Evolutionary conservation across 2,797 vertebrate genomes (phyloP).

Genomic region (Falco berigora): DNA sequence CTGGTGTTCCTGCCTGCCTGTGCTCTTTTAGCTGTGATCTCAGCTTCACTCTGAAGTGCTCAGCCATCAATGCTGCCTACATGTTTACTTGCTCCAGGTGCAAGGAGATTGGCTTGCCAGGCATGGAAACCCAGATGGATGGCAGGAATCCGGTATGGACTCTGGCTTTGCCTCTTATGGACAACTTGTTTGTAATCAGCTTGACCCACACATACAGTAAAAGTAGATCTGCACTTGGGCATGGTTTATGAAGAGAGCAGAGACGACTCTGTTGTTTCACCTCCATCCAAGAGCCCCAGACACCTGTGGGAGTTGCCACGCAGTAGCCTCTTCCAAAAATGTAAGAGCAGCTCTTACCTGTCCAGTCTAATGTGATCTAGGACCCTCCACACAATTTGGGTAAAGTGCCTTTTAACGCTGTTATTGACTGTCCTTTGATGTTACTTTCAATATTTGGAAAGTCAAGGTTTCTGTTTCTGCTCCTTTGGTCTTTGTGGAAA

Average conservation of each 20-base stretch:
- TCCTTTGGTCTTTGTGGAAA: background rate
- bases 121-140: background rate
- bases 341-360: background rate
- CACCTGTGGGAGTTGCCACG: rapidly evolving
- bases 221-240: background rate
- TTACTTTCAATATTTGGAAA: background rate
- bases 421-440: background rate
- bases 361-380: background rate
- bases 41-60: background rate
- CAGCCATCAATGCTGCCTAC: background rate
- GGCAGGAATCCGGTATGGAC: background rate
- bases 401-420: background rate
- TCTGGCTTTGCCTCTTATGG: background rate
- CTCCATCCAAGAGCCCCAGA: background rate
- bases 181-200: background rate
- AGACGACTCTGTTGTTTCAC: background rate
- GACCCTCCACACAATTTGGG: background rate
- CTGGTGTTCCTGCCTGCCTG: background rate
- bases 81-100: background rate
- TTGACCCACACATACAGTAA: background rate
- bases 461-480: background rate
- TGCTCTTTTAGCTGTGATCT: background rate
- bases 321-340: background rate
- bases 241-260: background rate
- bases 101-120: background rate